Base-by-base conservation (phyloP, 2,113 vertebrate genomes). In the Paralichthys olivaceus region DNA sequence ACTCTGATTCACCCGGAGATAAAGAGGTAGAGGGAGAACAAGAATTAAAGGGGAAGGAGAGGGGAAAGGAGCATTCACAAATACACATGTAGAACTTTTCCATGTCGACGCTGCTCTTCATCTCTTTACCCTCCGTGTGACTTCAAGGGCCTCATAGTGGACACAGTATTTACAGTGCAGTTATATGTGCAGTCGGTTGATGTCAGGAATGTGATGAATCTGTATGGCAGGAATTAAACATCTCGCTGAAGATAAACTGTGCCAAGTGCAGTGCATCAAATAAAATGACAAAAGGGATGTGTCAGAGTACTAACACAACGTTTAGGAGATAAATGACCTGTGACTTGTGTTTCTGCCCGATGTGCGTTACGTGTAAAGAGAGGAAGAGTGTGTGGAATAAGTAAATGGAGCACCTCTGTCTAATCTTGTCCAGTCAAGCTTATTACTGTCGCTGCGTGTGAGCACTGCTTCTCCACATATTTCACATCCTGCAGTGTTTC, bases 1-100 rank as follows among this genome's bases (percentile, higher is more conserved):
- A 78, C 87, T 85, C 73, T 78, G 85, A 91, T 89, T 89, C 86
- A 88, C 69, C 84, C 69, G 1, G 22, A 85, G 85, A 90, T 87
- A 87, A 77, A 90, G 84, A 78, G 77, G 73, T 79, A 77, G 75
- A 84, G 54, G 59, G 68, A 69, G 81, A 81, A 75, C 47, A 61
- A 74, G 69, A 68, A 54, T 51, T 49, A 77, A 66, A 32, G 34
- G 65, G n/a, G 59, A 54, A 69, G 43, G 66, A 64, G 43, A 58
- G 62, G 78, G 81, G 79, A 80, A 81, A 81, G 55, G 64, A 78
- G 77, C 68, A 70, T 81, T 87, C 43, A 72, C 67, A 85, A 79
- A 87, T 37, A 77, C 64, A 58, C 73, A 81, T 74, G 86, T 69
- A 55, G 73, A 83, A 72, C 25, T 40, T 83, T 85, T 83, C 57